phyloP scores from a whole-genome alignment of 1,140 invertebrate genomes.

The Hyposmocoma kahamanoa region DNA sequence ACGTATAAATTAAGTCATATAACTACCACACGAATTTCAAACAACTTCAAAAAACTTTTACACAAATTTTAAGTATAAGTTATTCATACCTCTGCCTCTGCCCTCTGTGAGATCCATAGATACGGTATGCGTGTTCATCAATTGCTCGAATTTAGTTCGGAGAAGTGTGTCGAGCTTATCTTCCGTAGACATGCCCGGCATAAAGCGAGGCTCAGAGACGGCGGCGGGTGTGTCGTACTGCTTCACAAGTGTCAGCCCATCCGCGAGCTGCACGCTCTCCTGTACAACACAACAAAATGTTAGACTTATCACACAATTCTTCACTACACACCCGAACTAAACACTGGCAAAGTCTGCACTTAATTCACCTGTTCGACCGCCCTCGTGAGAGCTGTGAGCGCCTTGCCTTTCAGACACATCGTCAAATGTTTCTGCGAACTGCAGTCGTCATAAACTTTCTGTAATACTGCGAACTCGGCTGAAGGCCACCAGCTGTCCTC shows the following conservation, averaged over 20 bases:
- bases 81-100: constrained; percentile 61
- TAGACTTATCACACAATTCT: constrained; percentile 17
- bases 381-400: constrained; percentile 69
- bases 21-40: no score
- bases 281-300: constrained; percentile 40
- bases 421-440: constrained; percentile 75
- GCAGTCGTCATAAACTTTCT: constrained; percentile 77
- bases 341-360: constrained; percentile 18
- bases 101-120: constrained; percentile 69
- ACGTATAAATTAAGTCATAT: constrained; percentile 22
- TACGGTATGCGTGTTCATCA: constrained; percentile 64
- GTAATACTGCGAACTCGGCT: constrained; percentile 69
- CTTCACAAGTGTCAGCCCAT: constrained; percentile 75
- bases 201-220: constrained; percentile 62
- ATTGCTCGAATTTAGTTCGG: constrained; percentile 63
- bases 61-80: not conserved
- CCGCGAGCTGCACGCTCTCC: constrained; percentile 74
- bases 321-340: constrained; percentile 8
- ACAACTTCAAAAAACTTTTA: no score
- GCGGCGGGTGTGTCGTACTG: constrained; percentile 67
- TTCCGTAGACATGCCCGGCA: constrained; percentile 65
- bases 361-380: constrained; percentile 72
- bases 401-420: constrained; percentile 75
- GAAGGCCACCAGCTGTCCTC: constrained; percentile 71
- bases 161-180: constrained; percentile 66